Evolutionary conservation across 1,140 invertebrate species (phyloP).

Genomic region (Diuraphis noxia): DNA sequence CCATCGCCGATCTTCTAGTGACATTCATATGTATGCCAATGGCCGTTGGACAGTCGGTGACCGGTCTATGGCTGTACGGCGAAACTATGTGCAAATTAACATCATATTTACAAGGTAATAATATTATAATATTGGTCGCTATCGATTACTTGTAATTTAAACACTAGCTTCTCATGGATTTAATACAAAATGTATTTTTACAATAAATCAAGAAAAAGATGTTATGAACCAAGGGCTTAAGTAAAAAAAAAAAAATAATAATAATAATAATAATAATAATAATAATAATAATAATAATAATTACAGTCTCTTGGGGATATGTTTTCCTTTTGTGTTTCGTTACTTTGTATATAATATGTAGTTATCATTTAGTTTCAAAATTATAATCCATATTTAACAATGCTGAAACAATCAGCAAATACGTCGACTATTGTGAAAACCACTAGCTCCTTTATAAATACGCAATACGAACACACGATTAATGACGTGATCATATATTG

Average conservation of each 20-base stretch:
- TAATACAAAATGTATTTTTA: not conserved
- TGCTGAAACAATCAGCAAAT: not conserved
- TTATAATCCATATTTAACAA: not conserved
- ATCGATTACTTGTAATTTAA: not conserved
- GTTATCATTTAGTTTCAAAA: not conserved
- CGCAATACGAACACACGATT: no score
- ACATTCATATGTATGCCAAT: slow-evolving; percentile 81
- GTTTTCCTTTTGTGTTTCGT: not conserved
- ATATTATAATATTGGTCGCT: not conserved
- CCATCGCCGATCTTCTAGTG: slow-evolving; percentile 84
- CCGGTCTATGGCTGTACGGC: slow-evolving; percentile 71
- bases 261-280: no score
- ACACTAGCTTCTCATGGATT: not conserved
- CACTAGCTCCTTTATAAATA: not conserved
- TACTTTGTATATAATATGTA: not conserved
- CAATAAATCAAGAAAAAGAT: not conserved
- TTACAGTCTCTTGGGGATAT: not conserved
- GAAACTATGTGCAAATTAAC: slow-evolving; percentile 73
- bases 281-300: not conserved
- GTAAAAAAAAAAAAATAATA: no score
- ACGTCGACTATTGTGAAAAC: not conserved
- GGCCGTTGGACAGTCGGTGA: slow-evolving; percentile 70
- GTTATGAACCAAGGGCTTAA: not conserved
- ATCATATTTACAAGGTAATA: slow-evolving; percentile 72
- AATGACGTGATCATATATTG: no score